Evolutionary conservation across 2,888 invertebrate genomes (phyloP).

Genomic region (Ichneumoninae sp.): DNA sequence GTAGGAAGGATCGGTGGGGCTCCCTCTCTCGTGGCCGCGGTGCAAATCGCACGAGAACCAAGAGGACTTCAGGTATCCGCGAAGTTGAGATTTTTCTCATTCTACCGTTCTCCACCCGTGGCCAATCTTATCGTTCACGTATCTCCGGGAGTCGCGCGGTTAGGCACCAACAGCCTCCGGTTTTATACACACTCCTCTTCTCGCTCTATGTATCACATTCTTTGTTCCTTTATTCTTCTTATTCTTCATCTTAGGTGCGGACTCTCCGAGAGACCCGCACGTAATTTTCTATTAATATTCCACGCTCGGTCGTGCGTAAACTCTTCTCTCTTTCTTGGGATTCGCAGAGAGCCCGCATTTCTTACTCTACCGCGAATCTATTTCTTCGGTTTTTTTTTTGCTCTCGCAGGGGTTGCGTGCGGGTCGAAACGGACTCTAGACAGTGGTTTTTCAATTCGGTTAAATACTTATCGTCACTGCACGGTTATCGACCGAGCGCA

Average conservation of each 20-base stretch:
- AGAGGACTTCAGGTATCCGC: constrained; percentile 43
- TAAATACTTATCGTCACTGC: constrained; percentile 1
- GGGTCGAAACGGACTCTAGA: neutral
- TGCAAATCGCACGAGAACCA: constrained; percentile 48
- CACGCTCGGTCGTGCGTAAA: constrained; percentile 78
- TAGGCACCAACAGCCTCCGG: constrained; percentile 35
- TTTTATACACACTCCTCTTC: constrained; percentile 46
- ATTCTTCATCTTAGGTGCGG: constrained; percentile 35
- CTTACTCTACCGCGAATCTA: constrained; percentile 43
- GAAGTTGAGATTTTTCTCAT: constrained; percentile 35
- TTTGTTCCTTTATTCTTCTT: constrained; percentile 29
- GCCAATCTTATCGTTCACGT: constrained; percentile 75
- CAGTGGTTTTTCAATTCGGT: constrained; percentile 17
- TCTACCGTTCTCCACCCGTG: constrained; percentile 39
- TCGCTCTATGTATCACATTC: constrained; percentile 38
- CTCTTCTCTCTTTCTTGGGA: constrained; percentile 61
- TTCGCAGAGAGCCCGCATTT: constrained; percentile 52
- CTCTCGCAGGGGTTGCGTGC: constrained; percentile 6
- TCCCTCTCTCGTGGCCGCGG: constrained; percentile 1
- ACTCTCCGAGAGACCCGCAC: constrained; percentile 66
- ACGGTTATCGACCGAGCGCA: neutral
- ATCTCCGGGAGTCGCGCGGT: constrained; percentile 75
- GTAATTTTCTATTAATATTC: constrained; percentile 83
- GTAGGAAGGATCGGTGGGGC: constrained; percentile 45
- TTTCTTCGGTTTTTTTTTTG: constrained; percentile 7